Conservation (phyloP, 2,113 vertebrate genomes). For the Balaenoptera acutorostrata region DNA sequence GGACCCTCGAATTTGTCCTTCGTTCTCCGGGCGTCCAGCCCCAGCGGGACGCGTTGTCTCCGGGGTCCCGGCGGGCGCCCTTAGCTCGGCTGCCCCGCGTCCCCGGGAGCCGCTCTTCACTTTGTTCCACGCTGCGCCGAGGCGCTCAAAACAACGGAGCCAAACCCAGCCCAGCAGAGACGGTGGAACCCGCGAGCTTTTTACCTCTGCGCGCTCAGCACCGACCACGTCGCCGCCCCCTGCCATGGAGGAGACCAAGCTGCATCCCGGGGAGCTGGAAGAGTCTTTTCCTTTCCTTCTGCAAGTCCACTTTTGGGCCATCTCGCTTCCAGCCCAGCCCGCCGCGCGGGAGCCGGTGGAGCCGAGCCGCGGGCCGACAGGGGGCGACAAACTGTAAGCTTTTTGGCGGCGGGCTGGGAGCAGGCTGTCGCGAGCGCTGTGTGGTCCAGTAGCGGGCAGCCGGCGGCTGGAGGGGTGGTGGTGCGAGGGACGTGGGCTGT, state of each 20-base stretch:
- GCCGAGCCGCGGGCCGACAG: conserved; percentile 41
- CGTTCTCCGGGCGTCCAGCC: not conserved
- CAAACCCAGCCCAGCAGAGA: not conserved
- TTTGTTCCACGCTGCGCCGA: not conserved
- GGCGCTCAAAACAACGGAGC: not conserved
- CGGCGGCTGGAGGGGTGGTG: not conserved
- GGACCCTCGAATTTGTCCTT: not conserved
- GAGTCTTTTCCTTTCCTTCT: not conserved
- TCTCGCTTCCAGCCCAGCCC: not conserved
- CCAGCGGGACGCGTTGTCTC: not conserved
- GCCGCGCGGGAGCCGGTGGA: not conserved
- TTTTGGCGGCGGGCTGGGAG: not conserved
- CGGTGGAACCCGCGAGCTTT: not conserved
- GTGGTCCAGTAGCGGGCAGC: not conserved
- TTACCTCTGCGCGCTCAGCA: not conserved
- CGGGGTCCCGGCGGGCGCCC: too few species aligned
- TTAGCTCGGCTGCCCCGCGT: not conserved
- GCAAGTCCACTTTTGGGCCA: not conserved
- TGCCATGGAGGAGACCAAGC: not conserved
- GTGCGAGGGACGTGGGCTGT: too few species aligned
- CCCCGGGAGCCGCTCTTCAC: not conserved
- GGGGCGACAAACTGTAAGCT: conserved; percentile 71
- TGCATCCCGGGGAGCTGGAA: not conserved
- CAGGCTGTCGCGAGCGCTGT: not conserved
- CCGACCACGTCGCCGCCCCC: not conserved